phyloP scores from a whole-genome alignment of 2,113 vertebrate species.

The Scalopus aquaticus region DNA sequence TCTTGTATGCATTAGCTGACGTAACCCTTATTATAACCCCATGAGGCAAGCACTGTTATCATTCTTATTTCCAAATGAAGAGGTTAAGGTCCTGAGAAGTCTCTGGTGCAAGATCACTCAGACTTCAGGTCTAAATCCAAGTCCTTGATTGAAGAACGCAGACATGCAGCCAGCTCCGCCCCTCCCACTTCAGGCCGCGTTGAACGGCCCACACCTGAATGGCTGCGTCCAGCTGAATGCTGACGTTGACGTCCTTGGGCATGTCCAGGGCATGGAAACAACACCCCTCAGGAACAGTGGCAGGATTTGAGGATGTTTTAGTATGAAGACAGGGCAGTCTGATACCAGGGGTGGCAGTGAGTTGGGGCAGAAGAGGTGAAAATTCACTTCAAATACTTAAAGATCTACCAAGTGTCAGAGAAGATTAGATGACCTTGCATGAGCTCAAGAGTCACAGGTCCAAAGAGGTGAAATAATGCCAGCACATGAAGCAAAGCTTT shows the following conservation, averaged over 20 bases:
- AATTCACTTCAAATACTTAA: not conserved
- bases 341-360: not conserved
- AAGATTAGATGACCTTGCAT: not conserved
- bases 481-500: not conserved
- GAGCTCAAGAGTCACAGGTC: not conserved
- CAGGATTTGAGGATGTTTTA: not conserved
- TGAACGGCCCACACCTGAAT: not conserved
- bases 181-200: not conserved
- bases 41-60: too few species aligned
- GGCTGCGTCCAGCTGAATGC: not conserved
- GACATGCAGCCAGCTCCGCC: not conserved
- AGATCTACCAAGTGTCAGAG: not conserved
- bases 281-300: not conserved
- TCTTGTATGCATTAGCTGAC: not conserved
- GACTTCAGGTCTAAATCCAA: not conserved
- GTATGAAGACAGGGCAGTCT: not conserved
- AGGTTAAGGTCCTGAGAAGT: conserved; percentile 1
- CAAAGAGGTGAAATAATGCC: not conserved
- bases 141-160: not conserved
- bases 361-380: not conserved
- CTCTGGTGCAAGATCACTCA: not conserved
- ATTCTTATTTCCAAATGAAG: not conserved
- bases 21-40: not conserved
- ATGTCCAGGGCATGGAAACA: not conserved
- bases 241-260: not conserved